phyloP scores from a whole-genome alignment of 2,888 invertebrate species.

The Lacanobia oleracea region DNA sequence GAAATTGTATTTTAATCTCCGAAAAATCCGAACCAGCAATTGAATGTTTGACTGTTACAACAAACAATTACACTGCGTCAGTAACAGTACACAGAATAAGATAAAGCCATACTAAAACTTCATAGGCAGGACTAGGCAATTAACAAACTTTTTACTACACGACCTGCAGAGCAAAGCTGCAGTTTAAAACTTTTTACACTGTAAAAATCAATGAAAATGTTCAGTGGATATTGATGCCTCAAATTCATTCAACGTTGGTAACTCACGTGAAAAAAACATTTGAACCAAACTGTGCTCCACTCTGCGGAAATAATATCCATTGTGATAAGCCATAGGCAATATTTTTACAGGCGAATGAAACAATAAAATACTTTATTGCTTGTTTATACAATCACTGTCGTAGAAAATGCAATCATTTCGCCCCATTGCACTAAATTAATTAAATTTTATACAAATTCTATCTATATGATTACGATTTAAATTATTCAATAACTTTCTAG shows the following conservation, averaged over 20 bases:
- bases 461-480: conserved; percentile 5
- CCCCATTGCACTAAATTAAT: conserved; percentile 65
- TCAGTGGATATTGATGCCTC: conserved; percentile 64
- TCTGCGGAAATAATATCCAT: conserved; percentile 73
- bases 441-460: conserved; percentile 42
- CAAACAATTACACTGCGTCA: not conserved
- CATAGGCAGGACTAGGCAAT: conserved; percentile 27
- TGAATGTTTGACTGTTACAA: not conserved
- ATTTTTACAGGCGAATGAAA: conserved; percentile 74
- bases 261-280: conserved; percentile 66
- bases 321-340: conserved; percentile 74
- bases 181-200: conserved; percentile 37
- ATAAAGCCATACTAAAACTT: conserved; percentile 39
- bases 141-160: conserved; percentile 45
- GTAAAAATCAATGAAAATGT: conserved; percentile 70
- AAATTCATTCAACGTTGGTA: conserved; percentile 71
- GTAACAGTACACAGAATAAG: conserved; percentile 4
- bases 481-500: conserved; percentile 11
- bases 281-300: conserved; percentile 59
- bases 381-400: conserved; percentile 67
- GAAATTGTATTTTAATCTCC: not conserved
- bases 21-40: conserved; percentile 4
- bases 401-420: conserved; percentile 68
- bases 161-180: conserved; percentile 10
- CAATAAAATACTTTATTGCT: conserved; percentile 72